phyloP scores from a whole-genome alignment of 2,797 vertebrate genomes.

The Cyprinodon diabolis region DNA sequence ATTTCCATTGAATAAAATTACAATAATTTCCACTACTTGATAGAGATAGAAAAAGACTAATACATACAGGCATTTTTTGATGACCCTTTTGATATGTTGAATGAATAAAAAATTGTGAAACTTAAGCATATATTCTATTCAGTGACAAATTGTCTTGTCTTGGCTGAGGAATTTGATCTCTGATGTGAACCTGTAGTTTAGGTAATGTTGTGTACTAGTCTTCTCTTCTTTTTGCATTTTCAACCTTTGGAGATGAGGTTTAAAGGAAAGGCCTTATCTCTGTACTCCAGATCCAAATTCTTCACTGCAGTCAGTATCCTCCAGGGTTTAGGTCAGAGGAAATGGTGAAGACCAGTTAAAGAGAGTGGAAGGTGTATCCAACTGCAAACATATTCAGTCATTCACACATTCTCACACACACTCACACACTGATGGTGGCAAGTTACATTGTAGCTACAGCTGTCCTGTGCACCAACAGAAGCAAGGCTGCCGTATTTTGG shows the following conservation, averaged over 20 bases:
- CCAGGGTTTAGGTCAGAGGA: conserved; percentile 29
- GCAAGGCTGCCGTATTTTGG: no score
- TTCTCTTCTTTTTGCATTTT: conserved; percentile 56
- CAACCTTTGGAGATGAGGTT: conserved; percentile 67
- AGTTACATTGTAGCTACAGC: no score
- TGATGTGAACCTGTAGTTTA: conserved; percentile 35
- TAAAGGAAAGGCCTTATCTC: conserved; percentile 78
- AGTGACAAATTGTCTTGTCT: conserved; percentile 31
- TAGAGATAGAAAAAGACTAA: neutral
- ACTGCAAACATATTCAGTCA: conserved; percentile 1
- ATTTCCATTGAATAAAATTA: no score
- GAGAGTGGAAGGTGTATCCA: conserved; percentile 16
- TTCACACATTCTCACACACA: no score
- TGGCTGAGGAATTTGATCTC: conserved; percentile 32
- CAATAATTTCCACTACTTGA: no score
- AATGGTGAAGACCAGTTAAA: conserved; percentile 27
- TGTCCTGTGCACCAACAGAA: no score
- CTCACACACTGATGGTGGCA: no score
- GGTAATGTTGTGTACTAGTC: conserved; percentile 26
- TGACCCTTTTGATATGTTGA: neutral
- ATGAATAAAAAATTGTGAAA: neutral
- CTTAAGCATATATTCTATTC: conserved; percentile 6
- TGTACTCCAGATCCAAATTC: conserved; percentile 77
- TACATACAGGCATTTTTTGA: neutral
- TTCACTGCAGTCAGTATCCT: conserved; percentile 60